A percentile compares a stretch with the other conserved stretches of the same genome.
Conservation (phyloP, 1,140 invertebrate species). For the Metaphire vulgaris region DNA sequence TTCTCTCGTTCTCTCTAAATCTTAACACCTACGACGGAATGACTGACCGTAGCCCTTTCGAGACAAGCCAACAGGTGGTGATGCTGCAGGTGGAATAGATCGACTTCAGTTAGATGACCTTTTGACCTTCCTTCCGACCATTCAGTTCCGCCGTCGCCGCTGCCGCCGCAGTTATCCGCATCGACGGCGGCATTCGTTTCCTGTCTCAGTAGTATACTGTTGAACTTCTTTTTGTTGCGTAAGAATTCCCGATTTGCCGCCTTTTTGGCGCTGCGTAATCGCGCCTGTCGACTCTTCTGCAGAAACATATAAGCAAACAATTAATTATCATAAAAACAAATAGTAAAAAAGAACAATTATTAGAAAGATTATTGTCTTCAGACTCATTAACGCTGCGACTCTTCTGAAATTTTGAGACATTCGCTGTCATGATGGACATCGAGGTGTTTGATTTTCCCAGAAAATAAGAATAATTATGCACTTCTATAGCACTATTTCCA, state of each 20-base stretch:
- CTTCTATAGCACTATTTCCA: no score
- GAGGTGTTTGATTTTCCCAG: no score
- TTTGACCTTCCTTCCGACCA: background rate
- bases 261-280: background rate
- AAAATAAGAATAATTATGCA: no score
- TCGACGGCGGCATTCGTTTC: no score
- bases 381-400: no score
- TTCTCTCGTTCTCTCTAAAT: background rate
- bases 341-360: no score
- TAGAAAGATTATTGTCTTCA: no score
- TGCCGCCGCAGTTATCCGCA: no score
- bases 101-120: constrained; percentile 62
- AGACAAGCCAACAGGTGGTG: constrained; percentile 95
- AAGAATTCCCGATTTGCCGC: background rate
- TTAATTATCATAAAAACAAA: no score
- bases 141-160: background rate
- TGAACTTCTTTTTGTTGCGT: background rate
- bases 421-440: no score
- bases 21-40: background rate
- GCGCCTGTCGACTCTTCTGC: background rate
- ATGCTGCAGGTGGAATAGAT: constrained; percentile 98
- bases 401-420: no score
- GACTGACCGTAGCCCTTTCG: constrained; percentile 90
- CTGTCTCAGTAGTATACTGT: background rate
- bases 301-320: background rate